Evolutionary conservation across 2,797 vertebrate genomes (phyloP), one percentile per base, ranked within the genome.

Genomic region (Sparidentex hasta): DNA sequence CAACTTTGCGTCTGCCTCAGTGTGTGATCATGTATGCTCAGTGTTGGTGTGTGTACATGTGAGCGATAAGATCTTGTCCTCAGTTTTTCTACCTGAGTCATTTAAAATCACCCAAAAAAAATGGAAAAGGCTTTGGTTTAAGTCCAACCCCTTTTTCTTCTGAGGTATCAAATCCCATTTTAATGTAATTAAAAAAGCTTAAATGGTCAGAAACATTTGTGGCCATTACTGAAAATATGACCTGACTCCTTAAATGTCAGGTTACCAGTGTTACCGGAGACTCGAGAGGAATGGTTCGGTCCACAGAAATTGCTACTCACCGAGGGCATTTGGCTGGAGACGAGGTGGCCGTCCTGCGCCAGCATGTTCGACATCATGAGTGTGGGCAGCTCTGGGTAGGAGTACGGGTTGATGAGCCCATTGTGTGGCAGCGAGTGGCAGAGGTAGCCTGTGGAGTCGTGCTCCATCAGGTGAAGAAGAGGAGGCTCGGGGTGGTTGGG

Each of bases 331-430:
- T 99, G 98, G 91, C 97, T 96, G 76, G 98, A 97, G 48, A 99
- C 97, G 61, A 99, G 97, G 89, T 99, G 98, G 71, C 97, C 93
- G 16, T 99, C 98, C 95, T 99, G 98, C 29, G 97, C 96, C 91
- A 99, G 86, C 98, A 99, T 99, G 95, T 99, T 99, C 87, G 98
- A 98, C 91, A 99, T 98, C 98, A 99, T 99, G 91, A 99, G 97
- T 82, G 98, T 97, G 0, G 98, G 98, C 92, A 99, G 97, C 94
- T 99, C 98, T 67, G 98, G 96, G 94, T 99, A 99, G 70, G 97
- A 96, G 70, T 99, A 99, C 0, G 97, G 96, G 80, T 98, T 99
- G 93, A 99, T 96, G 95, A 99, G 96, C 81, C 98, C 97, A 84
- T 98, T 99, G 66, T 98, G 97, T 38, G 95, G 93, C 78, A 99